Base-by-base conservation (phyloP, 2,113 vertebrate species). In the Pollachius pollachius region DNA sequence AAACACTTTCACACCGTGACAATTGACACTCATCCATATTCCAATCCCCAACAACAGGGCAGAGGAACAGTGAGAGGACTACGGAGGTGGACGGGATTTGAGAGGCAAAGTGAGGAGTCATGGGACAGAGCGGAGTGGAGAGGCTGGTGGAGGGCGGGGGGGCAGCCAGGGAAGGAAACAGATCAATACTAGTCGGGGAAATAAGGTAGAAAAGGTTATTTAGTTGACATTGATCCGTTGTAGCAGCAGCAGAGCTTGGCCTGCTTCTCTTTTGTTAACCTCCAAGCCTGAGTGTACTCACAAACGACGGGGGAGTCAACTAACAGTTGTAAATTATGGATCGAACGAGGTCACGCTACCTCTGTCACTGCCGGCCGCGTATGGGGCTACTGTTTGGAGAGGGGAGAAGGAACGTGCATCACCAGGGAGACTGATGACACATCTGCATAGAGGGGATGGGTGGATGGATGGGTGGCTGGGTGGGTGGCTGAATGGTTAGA, bases 211-310 rank as follows among this genome's bases (percentile, higher is more conserved):
- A 95, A 97, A 98, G 95, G 96, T 98, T 99, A 98, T 99, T 98
- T 98, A 98, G 95, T 98, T 95, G 91, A 94, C 96, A 98, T 99
- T 98, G 97, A 99, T 98, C 96, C 79, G 88, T 92, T 93, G 94
- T 95, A 91, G 90, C 93, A 79, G 84, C 90, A 85, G 81, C 91
- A 88, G 94, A 96, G 94, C 94, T 93, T 90, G 91, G 89, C 93
- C 96, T 95, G 94, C 94, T 96, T 97, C 94, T 97, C 95, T 99
- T 98, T 96, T 97, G 97, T 99, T 98, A 99, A 98, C 97, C 97
- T 98, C 96, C 98, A 95, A 95, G 94, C 94, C 92, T 81, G 90
- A 95, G 94, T 94, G 88, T 94, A 94, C 96, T 95, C 94, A 94
- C 93, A 95, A 94, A 95, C 94, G 92, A 94, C 93, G 89, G 90